A percentile compares a stretch with the other conserved stretches of the same genome.
Evolutionary conservation across 2,113 vertebrate species (phyloP).

Genomic region (Kryptolebias marmoratus): DNA sequence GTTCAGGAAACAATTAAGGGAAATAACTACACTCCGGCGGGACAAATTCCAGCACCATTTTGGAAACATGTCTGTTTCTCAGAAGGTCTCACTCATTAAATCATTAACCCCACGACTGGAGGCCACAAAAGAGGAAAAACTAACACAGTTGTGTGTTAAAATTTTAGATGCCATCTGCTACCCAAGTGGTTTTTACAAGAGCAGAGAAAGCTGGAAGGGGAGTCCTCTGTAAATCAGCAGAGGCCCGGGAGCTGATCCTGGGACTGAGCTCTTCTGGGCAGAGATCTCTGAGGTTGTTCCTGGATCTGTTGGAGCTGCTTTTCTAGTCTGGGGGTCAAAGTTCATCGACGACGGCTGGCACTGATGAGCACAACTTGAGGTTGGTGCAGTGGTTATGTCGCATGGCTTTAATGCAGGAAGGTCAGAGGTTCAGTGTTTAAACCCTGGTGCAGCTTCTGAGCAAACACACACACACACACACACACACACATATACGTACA

Average conservation of each 20-base stretch:
- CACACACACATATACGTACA: no score
- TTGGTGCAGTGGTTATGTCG: no score
- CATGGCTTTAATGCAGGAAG: no score
- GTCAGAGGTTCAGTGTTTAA: no score
- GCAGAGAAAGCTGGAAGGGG: conserved; percentile 30
- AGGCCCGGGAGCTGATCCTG: neutral
- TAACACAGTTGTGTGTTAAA: conserved; percentile 46
- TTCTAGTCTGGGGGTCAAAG: no score
- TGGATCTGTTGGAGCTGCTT: no score
- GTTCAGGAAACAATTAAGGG: conserved; percentile 82
- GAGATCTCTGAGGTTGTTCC: no score
- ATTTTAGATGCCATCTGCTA: conserved; percentile 49
- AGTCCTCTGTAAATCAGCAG: conserved; percentile 47
- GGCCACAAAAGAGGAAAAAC: conserved; percentile 44
- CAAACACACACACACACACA: no score
- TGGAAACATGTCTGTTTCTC: conserved; percentile 61
- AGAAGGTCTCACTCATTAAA: conserved; percentile 64
- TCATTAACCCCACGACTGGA: conserved; percentile 64
- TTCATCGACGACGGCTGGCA: no score
- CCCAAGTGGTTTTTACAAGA: conserved; percentile 35
- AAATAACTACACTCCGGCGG: conserved; percentile 64
- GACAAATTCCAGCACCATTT: conserved; percentile 42
- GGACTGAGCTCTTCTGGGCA: no score
- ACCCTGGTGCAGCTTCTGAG: no score
- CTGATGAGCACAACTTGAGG: no score